Base-by-base conservation (phyloP, 2,113 vertebrate species). In the Tupaia chinensis region DNA sequence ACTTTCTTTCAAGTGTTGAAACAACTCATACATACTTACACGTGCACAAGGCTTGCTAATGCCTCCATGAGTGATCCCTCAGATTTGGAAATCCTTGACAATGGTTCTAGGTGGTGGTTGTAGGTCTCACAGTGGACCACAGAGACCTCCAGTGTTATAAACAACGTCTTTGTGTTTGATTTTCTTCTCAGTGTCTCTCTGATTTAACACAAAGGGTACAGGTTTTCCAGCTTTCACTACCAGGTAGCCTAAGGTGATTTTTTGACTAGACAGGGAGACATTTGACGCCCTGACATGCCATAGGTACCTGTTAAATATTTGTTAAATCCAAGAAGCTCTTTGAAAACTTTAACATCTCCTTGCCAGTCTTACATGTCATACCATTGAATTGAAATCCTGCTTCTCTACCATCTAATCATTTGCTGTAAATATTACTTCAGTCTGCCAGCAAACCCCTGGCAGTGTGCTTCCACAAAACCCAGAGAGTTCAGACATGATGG, bases 341-440 rank as follows among this genome's bases (percentile, higher is more conserved):
- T 73, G 22, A 78, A 54, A 4, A 13, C 86, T 90, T 34, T 61
- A 66, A 73, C 66, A 34, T 79, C 25, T 84, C 5, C 54, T 56
- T 72, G 65, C 10, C 22, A 91, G 22, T 83, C 20, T 94, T 76
- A 10, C 20, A 72, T 69, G 14, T 4, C 25, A 9, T 63, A 23
- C 23, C 53, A 73, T 77, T 9, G 25, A 70, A 15, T 32, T 70
- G n/a, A 86, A 87, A 66, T 25, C 3, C 1, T 1, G 0, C 23
- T 70, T 80, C 7, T 32, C 29, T 66, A 44, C 11, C 19, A 89
- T 74, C 17, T 69, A 82, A 69, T 70, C 61, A 87, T 34, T 89
- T 91, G 29, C 70, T 93, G 7, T 89, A 76, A 94, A 73, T 95
- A 69, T 44, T 44, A 89, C 81, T 60, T 19, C 60, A 72, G 13